phyloP scores from a whole-genome alignment of 2,113 vertebrate genomes.

The Cichladusa arquata region DNA sequence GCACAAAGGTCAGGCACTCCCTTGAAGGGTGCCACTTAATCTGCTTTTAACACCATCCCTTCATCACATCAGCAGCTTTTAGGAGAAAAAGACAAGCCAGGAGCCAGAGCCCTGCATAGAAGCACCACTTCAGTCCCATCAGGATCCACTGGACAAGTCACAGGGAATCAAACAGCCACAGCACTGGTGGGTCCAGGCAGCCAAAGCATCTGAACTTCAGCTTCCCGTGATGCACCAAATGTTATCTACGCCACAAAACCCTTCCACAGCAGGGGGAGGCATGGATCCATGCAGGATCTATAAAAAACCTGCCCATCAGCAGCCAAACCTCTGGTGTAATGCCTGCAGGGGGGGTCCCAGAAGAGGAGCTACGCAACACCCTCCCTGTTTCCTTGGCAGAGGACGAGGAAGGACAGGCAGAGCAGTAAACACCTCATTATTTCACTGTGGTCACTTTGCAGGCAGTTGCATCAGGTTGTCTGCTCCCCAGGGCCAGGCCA shows the following conservation, averaged over 20 bases:
- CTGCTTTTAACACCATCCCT: background rate
- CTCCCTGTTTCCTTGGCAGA: background rate
- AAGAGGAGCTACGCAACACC: background rate
- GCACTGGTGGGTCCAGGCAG: background rate
- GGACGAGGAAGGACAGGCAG: background rate
- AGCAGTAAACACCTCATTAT: background rate
- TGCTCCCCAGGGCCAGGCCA: background rate
- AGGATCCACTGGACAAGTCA: background rate
- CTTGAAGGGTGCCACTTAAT: background rate
- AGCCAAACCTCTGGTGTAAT: background rate
- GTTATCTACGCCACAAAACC: background rate
- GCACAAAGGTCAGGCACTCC: background rate
- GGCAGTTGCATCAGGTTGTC: conserved; percentile 33
- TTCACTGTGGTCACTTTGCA: conserved; percentile 37
- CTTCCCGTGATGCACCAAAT: rapidly evolving
- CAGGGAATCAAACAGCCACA: background rate
- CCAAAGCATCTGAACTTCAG: background rate
- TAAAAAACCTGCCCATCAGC: background rate
- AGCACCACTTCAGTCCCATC: background rate
- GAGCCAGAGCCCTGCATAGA: background rate
- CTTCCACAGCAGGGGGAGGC: background rate
- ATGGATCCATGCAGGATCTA: background rate
- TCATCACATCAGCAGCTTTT: background rate
- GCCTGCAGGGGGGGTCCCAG: background rate
- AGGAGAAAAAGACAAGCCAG: background rate